Evolutionary conservation across 2,113 vertebrate genomes (phyloP), one percentile per base, ranked within the genome.

Genomic region (Paratilapia polleni): DNA sequence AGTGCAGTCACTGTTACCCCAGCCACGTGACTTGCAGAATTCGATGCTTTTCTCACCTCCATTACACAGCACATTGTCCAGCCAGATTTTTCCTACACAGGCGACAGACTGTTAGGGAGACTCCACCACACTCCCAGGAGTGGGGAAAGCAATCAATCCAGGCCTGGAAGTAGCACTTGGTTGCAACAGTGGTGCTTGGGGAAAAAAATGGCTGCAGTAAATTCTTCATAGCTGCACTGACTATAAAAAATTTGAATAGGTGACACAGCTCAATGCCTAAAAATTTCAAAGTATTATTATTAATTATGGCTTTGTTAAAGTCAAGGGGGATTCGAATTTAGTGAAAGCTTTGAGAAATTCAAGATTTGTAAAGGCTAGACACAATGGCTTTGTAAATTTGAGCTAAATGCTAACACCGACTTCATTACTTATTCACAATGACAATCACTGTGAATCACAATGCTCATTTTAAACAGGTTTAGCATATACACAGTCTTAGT

Each of bases 1-100:
- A 61, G 97, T 99, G 91, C 98, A 99, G 95, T 99, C 98, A 0
- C 97, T 99, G 96, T 97, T 98, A 1, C 97, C 97, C 98, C 98
- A 99, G 78, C 98, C 98, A 5, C 97, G 97, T 31, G 98, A 99
- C 64, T 93, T 95, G 91, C 98, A 99, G 77, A 96, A 91, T 0
- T 90, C 91, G 0, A 99, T 95, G 89, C 96, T 97, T 91, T 84
- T 97, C 95, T 99, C 98, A 0, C 90, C 93, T 10, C 98, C 98
- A 0, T 68, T 90, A 59, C 98, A 99, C 85, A 93, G 96, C 81
- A 99, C 94, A 0, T 99, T 99, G 94, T 99, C 98, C 94, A 99
- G 95, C 98, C 98, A 99, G 95, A 99, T 98, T 73, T 96, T 96
- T 60, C 98, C 98, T 99, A 95, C 10, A 87, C 36, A 85, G 56